These are phyloP conservation scores for Drosophila parthenogenetica DNA, from an alignment of 2,888 invertebrate species.

Conservation along the genomic window DNA sequence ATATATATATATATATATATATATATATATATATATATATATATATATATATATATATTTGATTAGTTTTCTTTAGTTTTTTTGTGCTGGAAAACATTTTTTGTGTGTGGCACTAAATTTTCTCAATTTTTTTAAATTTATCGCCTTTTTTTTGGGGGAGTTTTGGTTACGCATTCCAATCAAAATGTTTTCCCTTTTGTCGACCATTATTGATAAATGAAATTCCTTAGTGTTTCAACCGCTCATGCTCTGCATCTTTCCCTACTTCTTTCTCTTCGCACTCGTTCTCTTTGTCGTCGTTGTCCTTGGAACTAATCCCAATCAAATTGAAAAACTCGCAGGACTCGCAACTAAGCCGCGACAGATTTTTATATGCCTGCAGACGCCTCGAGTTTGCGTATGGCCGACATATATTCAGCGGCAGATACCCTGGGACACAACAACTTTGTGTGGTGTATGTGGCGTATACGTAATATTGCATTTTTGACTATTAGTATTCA, in stretches of 20 bases:
- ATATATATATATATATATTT: background rate
- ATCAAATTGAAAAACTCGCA: conserved; percentile 55
- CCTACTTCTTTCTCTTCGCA: background rate
- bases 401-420: conserved; percentile 16
- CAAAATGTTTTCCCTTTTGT: conserved; percentile 14
- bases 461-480: background rate
- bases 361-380: conserved; percentile 51
- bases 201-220: conserved; percentile 66
- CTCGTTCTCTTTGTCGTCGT: background rate
- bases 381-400: conserved; percentile 13
- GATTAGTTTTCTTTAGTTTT: conserved; percentile 14
- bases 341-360: conserved; percentile 43
- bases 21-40: too few species aligned
- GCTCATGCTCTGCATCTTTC: background rate
- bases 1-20: too few species aligned
- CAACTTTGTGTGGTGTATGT: background rate
- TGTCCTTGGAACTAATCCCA: conserved; percentile 35
- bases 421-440: conserved; percentile 1
- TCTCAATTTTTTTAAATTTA: conserved; percentile 10
- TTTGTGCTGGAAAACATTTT: background rate
- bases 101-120: background rate
- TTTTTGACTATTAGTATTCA: too few species aligned
- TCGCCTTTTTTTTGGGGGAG: background rate
- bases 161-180: conserved; percentile 28
- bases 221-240: conserved; percentile 54